A percentile compares a stretch with the other conserved stretches of the same genome.
These are phyloP conservation scores for Elymnias hypermnestra DNA, from an alignment of 1,140 invertebrate species.

Conservation along the genomic window DNA sequence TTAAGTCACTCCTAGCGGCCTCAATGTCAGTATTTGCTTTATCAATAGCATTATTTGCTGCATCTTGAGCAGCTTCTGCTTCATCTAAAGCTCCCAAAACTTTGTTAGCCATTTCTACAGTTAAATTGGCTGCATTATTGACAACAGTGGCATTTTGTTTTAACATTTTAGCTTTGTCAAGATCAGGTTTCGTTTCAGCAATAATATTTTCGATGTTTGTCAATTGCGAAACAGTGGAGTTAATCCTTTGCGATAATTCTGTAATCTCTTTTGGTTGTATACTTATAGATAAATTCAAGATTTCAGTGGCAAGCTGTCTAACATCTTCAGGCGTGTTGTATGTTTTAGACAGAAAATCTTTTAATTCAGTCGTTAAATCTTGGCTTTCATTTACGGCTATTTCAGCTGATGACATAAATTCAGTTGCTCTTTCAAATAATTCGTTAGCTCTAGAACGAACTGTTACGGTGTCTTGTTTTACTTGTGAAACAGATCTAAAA, in stretches of 20 bases:
- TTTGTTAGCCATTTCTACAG: constrained; percentile 77
- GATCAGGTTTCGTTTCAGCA: constrained; percentile 87
- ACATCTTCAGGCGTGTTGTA: constrained; percentile 90
- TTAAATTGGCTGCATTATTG: constrained; percentile 81
- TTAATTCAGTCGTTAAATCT: constrained; percentile 81
- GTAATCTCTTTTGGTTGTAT: constrained; percentile 90
- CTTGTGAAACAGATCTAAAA: constrained; percentile 74
- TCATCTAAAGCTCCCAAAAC: constrained; percentile 79
- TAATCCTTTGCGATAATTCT: constrained; percentile 88
- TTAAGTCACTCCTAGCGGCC: constrained; percentile 85
- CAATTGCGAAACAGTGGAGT: constrained; percentile 88
- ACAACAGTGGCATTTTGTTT: constrained; percentile 86
- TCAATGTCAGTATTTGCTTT: constrained; percentile 88
- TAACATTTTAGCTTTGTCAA: constrained; percentile 83
- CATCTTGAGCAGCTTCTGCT: constrained; percentile 85
- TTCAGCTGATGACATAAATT: constrained; percentile 72
- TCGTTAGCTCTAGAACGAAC: constrained; percentile 72
- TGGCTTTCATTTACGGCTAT: constrained; percentile 74
- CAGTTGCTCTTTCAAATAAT: constrained; percentile 67
- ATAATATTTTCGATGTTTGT: constrained; percentile 95
- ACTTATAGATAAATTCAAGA: constrained; percentile 78
- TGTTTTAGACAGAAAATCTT: constrained; percentile 84
- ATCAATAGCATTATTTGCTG: constrained; percentile 86
- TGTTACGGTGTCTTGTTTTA: constrained; percentile 76
- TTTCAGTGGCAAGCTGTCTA: constrained; percentile 85